phyloP scores from a whole-genome alignment of 2,888 invertebrate species.

The Metellina segmentata region DNA sequence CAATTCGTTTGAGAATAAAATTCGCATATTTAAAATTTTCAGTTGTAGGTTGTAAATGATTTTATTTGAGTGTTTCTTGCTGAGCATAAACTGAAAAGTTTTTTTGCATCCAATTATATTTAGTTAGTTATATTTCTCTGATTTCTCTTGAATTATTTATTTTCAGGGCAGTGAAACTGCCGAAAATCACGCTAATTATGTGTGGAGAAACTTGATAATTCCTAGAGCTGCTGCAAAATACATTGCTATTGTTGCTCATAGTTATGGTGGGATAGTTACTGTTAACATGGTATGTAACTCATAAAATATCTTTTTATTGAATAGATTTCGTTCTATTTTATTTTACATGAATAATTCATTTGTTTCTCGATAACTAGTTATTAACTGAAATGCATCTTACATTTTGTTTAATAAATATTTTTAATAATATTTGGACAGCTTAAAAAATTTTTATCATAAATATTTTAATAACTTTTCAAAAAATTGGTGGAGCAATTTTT shows the following conservation, averaged over 20 bases:
- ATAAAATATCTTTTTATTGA: background rate
- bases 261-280: constrained; percentile 88
- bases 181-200: constrained; percentile 85
- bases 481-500: too few relatives aligned
- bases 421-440: too few relatives aligned
- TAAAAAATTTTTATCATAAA: too few relatives aligned
- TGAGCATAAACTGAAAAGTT: background rate
- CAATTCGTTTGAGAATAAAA: too few relatives aligned
- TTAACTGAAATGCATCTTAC: too few relatives aligned
- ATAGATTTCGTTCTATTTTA: background rate
- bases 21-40: background rate
- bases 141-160: background rate
- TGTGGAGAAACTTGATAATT: constrained; percentile 86
- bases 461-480: too few relatives aligned
- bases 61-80: background rate
- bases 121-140: background rate
- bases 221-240: constrained; percentile 84
- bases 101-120: background rate
- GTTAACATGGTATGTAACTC: constrained; percentile 80
- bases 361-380: too few relatives aligned
- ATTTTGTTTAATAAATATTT: too few relatives aligned
- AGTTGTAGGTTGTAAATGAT: too few relatives aligned
- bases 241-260: constrained; percentile 89
- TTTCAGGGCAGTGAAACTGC: constrained; percentile 84
- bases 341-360: too few relatives aligned